Percentiles rank a stretch among this genome's conserved stretches.
phyloP scores from a whole-genome alignment of 2,888 invertebrate species.

The Heteropelma amictum region DNA sequence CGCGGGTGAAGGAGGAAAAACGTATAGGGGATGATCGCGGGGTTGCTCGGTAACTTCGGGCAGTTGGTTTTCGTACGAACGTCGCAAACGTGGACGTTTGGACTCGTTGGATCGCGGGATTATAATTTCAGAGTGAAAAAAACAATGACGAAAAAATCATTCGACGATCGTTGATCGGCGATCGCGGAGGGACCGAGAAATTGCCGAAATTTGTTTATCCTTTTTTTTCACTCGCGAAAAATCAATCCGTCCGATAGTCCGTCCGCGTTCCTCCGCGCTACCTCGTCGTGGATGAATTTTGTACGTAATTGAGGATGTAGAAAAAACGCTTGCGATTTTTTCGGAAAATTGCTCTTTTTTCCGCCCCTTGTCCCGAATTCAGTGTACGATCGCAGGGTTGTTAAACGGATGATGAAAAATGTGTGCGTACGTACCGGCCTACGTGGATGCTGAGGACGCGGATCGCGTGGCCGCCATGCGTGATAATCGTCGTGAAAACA shows the following conservation, averaged over 20 bases:
- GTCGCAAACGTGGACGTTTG: conserved; percentile 23
- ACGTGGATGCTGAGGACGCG: background rate
- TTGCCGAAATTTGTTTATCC: too few species aligned
- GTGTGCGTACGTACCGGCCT: conserved; percentile 16
- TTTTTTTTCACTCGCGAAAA: background rate
- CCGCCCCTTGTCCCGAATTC: conserved; percentile 9
- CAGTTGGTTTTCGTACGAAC: conserved; percentile 46
- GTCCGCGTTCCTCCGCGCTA: too few species aligned
- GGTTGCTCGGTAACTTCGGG: conserved; percentile 23
- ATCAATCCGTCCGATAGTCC: conserved; percentile 38
- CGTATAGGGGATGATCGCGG: conserved; percentile 15
- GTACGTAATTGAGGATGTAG: background rate
- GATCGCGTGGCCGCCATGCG: background rate
- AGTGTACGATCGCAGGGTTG: background rate
- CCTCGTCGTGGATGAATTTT: too few species aligned
- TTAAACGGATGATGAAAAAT: conserved; percentile 12
- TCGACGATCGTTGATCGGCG: background rate
- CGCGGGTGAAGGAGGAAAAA: conserved; percentile 26
- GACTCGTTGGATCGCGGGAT: background rate
- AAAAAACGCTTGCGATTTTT: conserved; percentile 9
- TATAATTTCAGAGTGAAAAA: background rate
- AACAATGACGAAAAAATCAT: background rate
- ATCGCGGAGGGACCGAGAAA: too few species aligned
- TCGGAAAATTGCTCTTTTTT: conserved; percentile 35
- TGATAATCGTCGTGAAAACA: background rate